Percentiles rank a stretch among this genome's conserved stretches.
These are phyloP conservation scores for Adelphocoris suturalis DNA, from an alignment of 2,888 invertebrate genomes.

Conservation along the genomic window DNA sequence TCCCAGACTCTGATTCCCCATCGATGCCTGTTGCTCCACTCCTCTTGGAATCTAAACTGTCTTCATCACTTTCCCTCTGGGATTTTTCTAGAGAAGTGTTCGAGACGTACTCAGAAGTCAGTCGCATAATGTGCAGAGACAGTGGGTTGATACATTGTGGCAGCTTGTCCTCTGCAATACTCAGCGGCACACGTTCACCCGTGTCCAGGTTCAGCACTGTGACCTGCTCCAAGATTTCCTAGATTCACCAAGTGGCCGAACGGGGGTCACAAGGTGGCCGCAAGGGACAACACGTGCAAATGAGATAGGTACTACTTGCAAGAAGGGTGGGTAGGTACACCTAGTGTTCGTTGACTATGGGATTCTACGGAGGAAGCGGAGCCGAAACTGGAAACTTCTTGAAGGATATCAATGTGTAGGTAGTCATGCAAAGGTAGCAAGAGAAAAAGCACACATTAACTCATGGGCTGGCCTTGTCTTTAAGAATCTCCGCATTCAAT, in stretches of 20 bases:
- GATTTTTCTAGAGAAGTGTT: conserved; percentile 82
- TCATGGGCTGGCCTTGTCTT: neutral
- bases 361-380: conserved; percentile 25
- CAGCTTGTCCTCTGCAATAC: conserved; percentile 95
- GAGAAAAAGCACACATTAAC: conserved; percentile 19
- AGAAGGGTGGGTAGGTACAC: conserved; percentile 38
- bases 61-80: conserved; percentile 88
- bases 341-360: conserved; percentile 25
- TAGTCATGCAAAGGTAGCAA: conserved; percentile 42
- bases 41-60: conserved; percentile 84
- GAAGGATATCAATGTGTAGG: conserved; percentile 17
- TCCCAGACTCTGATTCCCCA: conserved; percentile 65
- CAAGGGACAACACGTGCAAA: conserved; percentile 67
- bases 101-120: conserved; percentile 94
- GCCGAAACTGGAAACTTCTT: neutral
- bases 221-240: conserved; percentile 95
- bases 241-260: conserved; percentile 68
- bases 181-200: conserved; percentile 95
- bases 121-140: conserved; percentile 94
- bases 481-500: neutral
- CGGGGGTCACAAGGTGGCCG: conserved; percentile 65
- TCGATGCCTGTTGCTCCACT: conserved; percentile 62
- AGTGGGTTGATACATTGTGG: conserved; percentile 96
- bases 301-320: conserved; percentile 66
- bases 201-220: conserved; percentile 82